phyloP scores from a whole-genome alignment of 2,797 vertebrate species.

The Rhodeus uyekii region DNA sequence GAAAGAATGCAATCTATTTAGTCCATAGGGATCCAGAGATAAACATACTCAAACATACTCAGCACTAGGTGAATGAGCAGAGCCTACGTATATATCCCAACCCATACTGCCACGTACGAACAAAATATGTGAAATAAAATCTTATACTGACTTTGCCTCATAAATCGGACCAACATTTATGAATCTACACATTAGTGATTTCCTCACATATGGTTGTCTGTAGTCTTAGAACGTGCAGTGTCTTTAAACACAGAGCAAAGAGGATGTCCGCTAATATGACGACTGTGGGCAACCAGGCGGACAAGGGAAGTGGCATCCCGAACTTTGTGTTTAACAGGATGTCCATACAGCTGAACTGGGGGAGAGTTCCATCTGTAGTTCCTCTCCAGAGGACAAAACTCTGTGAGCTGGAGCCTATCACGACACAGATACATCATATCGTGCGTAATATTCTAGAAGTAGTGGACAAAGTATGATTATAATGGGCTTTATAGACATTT shows the following conservation, averaged over 20 bases:
- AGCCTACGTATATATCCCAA: neutral
- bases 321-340: slow-evolving; percentile 78
- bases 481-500: neutral
- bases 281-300: slow-evolving; percentile 84
- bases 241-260: slow-evolving; percentile 73
- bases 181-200: neutral
- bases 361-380: slow-evolving; percentile 7
- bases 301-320: slow-evolving; percentile 82
- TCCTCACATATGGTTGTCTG: slow-evolving; percentile 15
- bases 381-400: neutral
- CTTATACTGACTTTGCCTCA: too few species aligned
- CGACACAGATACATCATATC: slow-evolving; percentile 23
- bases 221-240: slow-evolving; percentile 32
- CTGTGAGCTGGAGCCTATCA: neutral
- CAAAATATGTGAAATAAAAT: neutral
- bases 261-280: slow-evolving; percentile 81
- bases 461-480: neutral
- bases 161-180: neutral
- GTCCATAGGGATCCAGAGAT: neutral
- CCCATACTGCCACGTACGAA: neutral
- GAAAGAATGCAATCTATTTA: neutral
- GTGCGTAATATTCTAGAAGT: neutral
- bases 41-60: neutral
- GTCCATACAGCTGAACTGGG: slow-evolving; percentile 65
- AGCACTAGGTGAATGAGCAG: neutral